Conservation (phyloP, 2,888 invertebrate genomes). For the Arge pagana region DNA sequence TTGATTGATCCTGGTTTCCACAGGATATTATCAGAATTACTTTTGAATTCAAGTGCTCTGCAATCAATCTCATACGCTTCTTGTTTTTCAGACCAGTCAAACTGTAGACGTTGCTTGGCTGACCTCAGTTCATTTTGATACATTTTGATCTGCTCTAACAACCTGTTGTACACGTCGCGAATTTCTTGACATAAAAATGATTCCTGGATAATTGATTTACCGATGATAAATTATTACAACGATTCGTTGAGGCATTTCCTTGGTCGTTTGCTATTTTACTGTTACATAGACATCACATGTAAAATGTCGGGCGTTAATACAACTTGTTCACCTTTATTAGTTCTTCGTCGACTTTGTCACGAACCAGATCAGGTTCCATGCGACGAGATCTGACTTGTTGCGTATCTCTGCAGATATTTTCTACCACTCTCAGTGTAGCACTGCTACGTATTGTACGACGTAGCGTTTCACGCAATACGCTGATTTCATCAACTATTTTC, state of each 20-base stretch:
- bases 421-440: slow-evolving; percentile 68
- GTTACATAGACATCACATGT: neutral
- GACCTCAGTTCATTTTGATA: slow-evolving; percentile 58
- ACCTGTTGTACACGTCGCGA: slow-evolving; percentile 40
- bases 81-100: slow-evolving; percentile 65
- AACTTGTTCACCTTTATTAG: slow-evolving; percentile 65
- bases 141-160: slow-evolving; percentile 45
- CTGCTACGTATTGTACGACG: slow-evolving; percentile 69
- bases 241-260: neutral
- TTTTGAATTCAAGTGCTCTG: slow-evolving; percentile 56
- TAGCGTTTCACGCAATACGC: slow-evolving; percentile 68
- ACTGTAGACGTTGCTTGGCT: slow-evolving; percentile 61
- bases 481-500: slow-evolving; percentile 71
- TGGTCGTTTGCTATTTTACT: neutral
- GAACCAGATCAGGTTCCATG: slow-evolving; percentile 71
- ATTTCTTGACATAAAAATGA: slow-evolving; percentile 45
- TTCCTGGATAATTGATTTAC: slow-evolving; percentile 37
- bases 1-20: slow-evolving; percentile 62
- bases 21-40: slow-evolving; percentile 56
- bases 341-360: slow-evolving; percentile 77
- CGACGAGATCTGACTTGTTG: slow-evolving; percentile 49
- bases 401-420: slow-evolving; percentile 63
- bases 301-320: too few relatives aligned
- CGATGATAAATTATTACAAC: neutral
- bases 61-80: slow-evolving; percentile 61